Percentiles rank a stretch among this genome's conserved stretches.
These are phyloP conservation scores for Phataginus tricuspis DNA, from an alignment of 2,797 vertebrate genomes.

Conservation along the genomic window DNA sequence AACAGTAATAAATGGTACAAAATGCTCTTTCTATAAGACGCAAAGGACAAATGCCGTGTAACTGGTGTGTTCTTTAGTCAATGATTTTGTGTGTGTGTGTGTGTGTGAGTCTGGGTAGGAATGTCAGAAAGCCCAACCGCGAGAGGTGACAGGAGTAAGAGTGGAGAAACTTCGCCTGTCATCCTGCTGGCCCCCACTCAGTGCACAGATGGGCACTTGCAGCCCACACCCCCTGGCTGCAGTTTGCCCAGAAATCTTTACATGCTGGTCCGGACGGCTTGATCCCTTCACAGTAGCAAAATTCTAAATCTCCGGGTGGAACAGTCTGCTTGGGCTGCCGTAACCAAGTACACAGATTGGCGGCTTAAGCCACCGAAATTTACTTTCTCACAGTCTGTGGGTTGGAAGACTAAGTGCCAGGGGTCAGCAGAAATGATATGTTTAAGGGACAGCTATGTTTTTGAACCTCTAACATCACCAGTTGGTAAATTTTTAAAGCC, in stretches of 20 bases:
- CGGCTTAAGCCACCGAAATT: not conserved
- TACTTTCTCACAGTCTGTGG: not conserved
- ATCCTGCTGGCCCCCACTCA: fast-evolving
- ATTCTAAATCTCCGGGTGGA: not conserved
- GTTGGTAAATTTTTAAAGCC: not conserved
- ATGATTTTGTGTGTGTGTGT: not conserved
- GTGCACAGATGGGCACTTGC: fast-evolving
- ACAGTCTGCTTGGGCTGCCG: too few relatives aligned
- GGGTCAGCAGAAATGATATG: too few relatives aligned
- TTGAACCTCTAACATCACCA: not conserved
- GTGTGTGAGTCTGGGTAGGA: not conserved
- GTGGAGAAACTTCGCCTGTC: fast-evolving
- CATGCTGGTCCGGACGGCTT: fast-evolving
- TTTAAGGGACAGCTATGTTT: too few relatives aligned
- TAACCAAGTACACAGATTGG: not conserved
- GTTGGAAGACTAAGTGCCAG: fast-evolving
- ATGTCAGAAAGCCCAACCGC: not conserved
- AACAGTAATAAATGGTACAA: fast-evolving
- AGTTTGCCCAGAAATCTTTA: too few relatives aligned
- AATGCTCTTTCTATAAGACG: not conserved
- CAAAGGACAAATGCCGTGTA: not conserved
- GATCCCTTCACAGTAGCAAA: not conserved
- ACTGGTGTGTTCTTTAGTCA: too few relatives aligned
- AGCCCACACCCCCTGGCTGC: not conserved
- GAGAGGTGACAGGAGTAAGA: not conserved